phyloP scores from a whole-genome alignment of 2,113 vertebrate genomes.

The Cervus canadensis region DNA sequence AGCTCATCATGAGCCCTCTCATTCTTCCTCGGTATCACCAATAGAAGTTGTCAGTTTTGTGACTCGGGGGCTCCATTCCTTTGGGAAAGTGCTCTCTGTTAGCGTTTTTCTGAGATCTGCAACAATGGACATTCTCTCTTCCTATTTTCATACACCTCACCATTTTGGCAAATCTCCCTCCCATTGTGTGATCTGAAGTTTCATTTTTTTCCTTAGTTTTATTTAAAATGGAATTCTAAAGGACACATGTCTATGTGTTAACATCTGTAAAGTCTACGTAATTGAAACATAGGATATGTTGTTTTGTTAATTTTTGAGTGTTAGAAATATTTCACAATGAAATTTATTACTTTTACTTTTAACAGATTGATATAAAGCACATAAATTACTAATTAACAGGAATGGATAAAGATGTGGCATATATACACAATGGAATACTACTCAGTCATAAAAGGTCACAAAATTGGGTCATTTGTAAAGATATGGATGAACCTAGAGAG shows the following conservation, averaged over 20 bases:
- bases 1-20: background rate
- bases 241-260: background rate
- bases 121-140: background rate
- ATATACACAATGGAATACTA: background rate
- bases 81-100: background rate
- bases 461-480: background rate
- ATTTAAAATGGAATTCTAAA: background rate
- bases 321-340: background rate
- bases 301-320: background rate
- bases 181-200: background rate
- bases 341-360: background rate
- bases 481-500: background rate
- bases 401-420: background rate
- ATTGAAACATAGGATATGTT: background rate
- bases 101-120: background rate
- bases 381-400: background rate
- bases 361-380: background rate
- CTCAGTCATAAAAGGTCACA: background rate
- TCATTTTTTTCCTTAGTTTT: background rate
- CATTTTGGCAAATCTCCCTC: background rate
- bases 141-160: background rate
- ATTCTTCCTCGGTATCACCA: background rate
- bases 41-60: background rate
- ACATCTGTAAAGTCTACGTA: background rate
- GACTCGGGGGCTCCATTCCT: background rate